These are phyloP conservation scores for Heterotilapia buettikoferi DNA, from an alignment of 2,113 vertebrate species.

Conservation along the genomic window DNA sequence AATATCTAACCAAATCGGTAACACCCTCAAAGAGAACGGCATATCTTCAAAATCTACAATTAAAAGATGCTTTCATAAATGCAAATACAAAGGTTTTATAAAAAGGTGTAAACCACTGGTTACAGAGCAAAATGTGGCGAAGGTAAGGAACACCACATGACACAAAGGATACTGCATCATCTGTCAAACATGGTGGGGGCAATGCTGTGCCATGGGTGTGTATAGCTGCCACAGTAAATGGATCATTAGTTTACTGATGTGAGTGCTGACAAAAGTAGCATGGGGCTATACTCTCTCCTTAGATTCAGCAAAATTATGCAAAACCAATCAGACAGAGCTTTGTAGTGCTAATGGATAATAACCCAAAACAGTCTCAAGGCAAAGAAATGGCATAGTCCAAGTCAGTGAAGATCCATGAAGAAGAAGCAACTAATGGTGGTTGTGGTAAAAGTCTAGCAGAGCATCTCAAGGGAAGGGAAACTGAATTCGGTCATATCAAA, in stretches of 20 bases:
- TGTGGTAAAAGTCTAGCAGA: background rate
- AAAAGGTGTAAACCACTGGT: background rate
- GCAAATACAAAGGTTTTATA: background rate
- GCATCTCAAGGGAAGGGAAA: background rate
- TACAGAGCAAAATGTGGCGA: accelerated
- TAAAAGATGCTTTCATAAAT: background rate
- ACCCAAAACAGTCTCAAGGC: background rate
- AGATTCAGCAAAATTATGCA: background rate
- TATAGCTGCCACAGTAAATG: background rate
- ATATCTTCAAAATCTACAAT: background rate
- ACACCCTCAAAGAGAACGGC: accelerated
- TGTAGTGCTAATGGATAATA: background rate
- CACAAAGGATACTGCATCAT: too few species aligned
- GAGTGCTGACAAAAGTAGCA: background rate
- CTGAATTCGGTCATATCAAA: background rate
- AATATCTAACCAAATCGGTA: background rate
- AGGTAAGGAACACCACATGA: background rate
- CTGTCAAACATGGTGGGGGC: background rate
- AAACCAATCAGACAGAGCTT: background rate
- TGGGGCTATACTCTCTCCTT: background rate
- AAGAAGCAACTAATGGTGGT: background rate
- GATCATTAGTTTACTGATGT: background rate
- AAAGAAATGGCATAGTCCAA: background rate
- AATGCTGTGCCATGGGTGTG: background rate
- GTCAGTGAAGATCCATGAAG: background rate